A percentile compares a stretch with the other conserved stretches of the same genome.
Evolutionary conservation across 2,888 invertebrate genomes (phyloP).

Genomic region (Epicampocera succincta): DNA sequence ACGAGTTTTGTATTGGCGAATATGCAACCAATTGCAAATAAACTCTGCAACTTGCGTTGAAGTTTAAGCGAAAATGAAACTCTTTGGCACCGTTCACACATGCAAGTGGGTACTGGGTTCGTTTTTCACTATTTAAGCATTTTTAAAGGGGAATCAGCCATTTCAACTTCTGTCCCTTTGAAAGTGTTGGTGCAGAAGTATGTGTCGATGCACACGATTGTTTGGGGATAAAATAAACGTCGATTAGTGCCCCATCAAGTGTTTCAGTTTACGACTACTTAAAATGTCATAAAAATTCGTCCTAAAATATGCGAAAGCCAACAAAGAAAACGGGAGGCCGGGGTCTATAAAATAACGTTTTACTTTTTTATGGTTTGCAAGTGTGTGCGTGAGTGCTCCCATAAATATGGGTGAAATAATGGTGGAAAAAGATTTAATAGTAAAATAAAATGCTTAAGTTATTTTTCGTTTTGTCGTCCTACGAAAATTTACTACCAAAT

Average conservation of each 20-base stretch:
- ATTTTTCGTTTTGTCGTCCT: conserved; percentile 25
- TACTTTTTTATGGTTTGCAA: conserved; percentile 31
- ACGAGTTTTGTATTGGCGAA: conserved; percentile 39
- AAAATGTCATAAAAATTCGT: conserved; percentile 78
- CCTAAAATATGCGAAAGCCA: conserved; percentile 57
- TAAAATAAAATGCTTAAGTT: conserved; percentile 32
- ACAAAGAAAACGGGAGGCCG: not conserved
- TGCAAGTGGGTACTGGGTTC: conserved; percentile 58
- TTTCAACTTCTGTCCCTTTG: conserved; percentile 21
- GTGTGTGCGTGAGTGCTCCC: not conserved
- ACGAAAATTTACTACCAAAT: conserved; percentile 49
- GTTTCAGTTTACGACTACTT: conserved; percentile 80
- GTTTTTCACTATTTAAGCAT: conserved; percentile 33
- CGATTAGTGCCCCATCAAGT: conserved; percentile 80
- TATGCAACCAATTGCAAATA: conserved; percentile 52
- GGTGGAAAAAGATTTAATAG: conserved; percentile 59
- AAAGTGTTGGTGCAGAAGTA: not conserved
- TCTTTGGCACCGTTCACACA: conserved; percentile 65
- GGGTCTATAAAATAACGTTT: conserved; percentile 48
- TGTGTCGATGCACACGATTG: not conserved
- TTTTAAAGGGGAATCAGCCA: conserved; percentile 68
- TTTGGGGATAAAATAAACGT: conserved; percentile 71
- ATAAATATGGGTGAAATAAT: conserved; percentile 15
- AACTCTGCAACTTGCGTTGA: conserved; percentile 45
- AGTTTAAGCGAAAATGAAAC: conserved; percentile 24